Conservation (phyloP, 2,888 invertebrate genomes). For the Scaptodrosophila latifasciaeformis region DNA sequence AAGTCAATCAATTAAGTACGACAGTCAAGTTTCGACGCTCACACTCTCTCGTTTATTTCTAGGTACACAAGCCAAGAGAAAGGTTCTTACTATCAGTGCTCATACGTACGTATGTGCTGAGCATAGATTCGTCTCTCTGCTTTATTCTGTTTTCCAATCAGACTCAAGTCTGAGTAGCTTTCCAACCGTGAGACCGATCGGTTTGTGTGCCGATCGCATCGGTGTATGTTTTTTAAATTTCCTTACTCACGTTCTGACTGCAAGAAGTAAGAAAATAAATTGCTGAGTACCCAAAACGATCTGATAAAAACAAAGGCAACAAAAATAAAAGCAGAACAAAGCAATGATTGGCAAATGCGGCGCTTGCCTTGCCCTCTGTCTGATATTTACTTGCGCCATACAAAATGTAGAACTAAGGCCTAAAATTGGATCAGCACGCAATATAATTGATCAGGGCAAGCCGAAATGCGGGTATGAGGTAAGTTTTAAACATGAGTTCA, state of each 20-base stretch:
- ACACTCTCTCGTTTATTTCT: too few species aligned
- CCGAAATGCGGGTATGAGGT: conserved; percentile 65
- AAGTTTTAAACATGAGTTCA: conserved; percentile 24
- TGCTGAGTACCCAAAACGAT: not conserved
- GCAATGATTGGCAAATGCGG: conserved; percentile 32
- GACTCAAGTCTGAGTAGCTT: too few species aligned
- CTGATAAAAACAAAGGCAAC: not conserved
- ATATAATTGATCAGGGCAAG: conserved; percentile 31
- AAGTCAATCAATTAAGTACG: too few species aligned
- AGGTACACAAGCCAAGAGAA: too few species aligned
- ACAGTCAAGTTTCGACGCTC: too few species aligned
- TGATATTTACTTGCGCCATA: conserved; percentile 12
- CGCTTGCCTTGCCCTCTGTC: conserved; percentile 23
- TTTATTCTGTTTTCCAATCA: too few species aligned
- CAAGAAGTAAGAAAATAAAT: not conserved
- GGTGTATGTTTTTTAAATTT: too few species aligned
- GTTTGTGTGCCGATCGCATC: not conserved
- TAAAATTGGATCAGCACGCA: conserved; percentile 20
- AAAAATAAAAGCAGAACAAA: conserved; percentile 1
- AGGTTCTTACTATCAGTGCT: too few species aligned
- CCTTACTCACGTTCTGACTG: not conserved
- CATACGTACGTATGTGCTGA: too few species aligned
- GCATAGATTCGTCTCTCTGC: too few species aligned
- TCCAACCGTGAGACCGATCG: not conserved
- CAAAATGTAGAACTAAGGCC: conserved; percentile 37